Evolutionary conservation across 2,888 invertebrate genomes (phyloP), one percentile per base, ranked within the genome.

Genomic region (Epinotia demarniana): DNA sequence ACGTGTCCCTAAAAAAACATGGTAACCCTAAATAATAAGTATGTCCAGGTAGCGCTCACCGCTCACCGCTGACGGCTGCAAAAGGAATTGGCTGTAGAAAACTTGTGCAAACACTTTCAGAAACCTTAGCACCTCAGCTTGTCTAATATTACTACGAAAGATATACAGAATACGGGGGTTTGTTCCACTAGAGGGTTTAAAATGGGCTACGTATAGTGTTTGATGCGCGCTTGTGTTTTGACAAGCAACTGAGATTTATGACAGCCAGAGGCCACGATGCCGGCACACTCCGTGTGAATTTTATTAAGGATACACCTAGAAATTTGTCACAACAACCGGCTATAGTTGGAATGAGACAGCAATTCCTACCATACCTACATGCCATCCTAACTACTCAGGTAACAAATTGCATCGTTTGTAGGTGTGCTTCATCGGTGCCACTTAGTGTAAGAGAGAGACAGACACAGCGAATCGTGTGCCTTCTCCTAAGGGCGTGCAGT

Each of bases 21-120:
- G 75, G 71, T 49, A 1, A 61, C 27, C 72, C 71, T 67, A 67
- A 75, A 75, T 67, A 75, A 75, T 75, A 75, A 75, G 75, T 75
- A 75, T 71, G 75, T 75, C 72, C 67, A 75, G 75, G 75, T 67
- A 46, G 60, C 18, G 58, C n/a, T 46, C 55, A 23, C 27, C 57
- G 53, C 66, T 53, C 27, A 19, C 43, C 18, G 71, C 72, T 64
- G 75, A 66, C 70, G 66, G 69, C 72, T 27, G 67, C 61, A 72
- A 67, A 72, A 57, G 46, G 67, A 71, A 72, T 64, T 75, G 71
- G 71, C 75, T 57, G 63, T 60, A 11, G 66, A 73, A 67, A 75
- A 67, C 71, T 46, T 13, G 27, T 23, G 53, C 69, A 75, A 72
- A 67, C 55, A 72, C 73, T 53, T 8, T 33, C 61, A 27, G 70